Evolutionary conservation across 2,113 vertebrate species (phyloP).

Genomic region (Oryzias woworae): DNA sequence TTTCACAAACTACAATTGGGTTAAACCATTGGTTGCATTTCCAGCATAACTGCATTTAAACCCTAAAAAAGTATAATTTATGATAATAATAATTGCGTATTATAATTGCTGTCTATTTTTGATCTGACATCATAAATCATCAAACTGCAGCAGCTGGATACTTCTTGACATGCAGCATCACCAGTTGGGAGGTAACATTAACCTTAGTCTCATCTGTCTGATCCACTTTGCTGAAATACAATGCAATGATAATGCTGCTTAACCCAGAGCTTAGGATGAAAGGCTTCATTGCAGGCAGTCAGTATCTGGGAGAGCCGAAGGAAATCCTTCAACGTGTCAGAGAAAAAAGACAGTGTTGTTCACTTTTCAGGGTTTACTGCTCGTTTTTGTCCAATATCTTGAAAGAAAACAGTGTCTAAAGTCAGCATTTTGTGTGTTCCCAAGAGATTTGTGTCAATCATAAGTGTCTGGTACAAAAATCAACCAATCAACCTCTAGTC

Average conservation of each 20-base stretch:
- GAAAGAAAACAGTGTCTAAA: background rate
- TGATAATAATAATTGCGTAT: no score
- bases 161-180: slow-evolving; percentile 25
- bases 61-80: slow-evolving; percentile 7
- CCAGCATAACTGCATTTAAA: no score
- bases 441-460: no score
- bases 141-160: slow-evolving; percentile 21
- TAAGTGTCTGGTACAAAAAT: no score
- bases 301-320: slow-evolving; percentile 40
- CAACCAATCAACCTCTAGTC: no score
- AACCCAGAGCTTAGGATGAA: slow-evolving; percentile 49
- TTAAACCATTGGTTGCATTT: no score
- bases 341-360: slow-evolving; percentile 35
- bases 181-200: slow-evolving; percentile 22
- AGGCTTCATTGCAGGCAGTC: slow-evolving; percentile 45
- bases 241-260: slow-evolving; percentile 53
- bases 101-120: no score
- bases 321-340: slow-evolving; percentile 55
- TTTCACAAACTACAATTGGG: no score
- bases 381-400: slow-evolving; percentile 17
- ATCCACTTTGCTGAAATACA: slow-evolving; percentile 44
- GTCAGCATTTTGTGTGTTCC: no score
- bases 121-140: slow-evolving; percentile 15
- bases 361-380: slow-evolving; percentile 31
- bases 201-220: slow-evolving; percentile 34